phyloP scores from a whole-genome alignment of 2,888 invertebrate species.

The Resseliella maxima region DNA sequence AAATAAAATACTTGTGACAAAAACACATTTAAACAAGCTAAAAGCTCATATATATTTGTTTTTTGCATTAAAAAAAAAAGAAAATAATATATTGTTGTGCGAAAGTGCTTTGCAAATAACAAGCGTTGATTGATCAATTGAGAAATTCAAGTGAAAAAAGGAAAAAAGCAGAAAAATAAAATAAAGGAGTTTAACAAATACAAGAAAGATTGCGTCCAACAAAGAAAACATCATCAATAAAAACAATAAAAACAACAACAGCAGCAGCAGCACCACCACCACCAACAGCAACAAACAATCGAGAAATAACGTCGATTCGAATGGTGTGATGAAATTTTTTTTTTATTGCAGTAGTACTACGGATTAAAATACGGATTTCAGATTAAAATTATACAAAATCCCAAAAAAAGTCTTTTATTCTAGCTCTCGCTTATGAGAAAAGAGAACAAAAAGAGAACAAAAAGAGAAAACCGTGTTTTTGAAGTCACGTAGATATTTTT shows the following conservation, averaged over 20 bases:
- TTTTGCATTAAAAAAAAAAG: background rate
- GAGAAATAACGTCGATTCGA: no score
- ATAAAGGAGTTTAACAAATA: background rate
- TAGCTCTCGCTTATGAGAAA: background rate
- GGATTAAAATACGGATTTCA: no score
- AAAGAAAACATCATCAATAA: no score
- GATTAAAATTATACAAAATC: no score
- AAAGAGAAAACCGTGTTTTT: background rate
- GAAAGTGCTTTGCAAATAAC: background rate
- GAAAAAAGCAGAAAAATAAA: background rate
- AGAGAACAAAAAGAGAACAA: background rate
- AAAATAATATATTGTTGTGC: background rate
- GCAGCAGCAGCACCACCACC: no score
- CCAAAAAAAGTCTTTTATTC: no score
- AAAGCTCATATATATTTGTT: background rate
- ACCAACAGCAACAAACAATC: no score
- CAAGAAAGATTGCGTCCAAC: background rate
- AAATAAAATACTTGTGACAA: no score
- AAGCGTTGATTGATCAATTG: conserved; percentile 22
- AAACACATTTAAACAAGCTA: no score
- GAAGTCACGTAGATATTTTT: background rate
- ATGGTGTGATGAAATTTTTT: no score
- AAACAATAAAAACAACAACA: no score
- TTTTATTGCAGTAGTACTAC: no score
- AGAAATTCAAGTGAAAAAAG: background rate